phyloP scores from a whole-genome alignment of 2,797 vertebrate species.

The Ptychobarbus kaznakovi region DNA sequence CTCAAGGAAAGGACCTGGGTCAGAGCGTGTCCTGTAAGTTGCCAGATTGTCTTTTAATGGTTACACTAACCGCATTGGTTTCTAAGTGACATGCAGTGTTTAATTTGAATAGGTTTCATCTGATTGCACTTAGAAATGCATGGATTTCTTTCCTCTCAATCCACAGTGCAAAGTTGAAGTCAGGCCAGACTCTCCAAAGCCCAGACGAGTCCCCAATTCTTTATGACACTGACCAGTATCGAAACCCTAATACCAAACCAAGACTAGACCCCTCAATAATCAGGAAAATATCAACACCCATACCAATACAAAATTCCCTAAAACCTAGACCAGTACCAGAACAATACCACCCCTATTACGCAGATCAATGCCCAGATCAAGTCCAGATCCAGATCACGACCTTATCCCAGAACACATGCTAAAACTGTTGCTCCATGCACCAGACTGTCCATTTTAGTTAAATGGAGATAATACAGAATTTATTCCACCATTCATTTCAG shows the following conservation, averaged over 20 bases:
- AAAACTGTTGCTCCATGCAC: background rate
- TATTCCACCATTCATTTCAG: background rate
- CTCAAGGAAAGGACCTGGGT: constrained; percentile 64
- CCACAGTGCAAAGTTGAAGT: background rate
- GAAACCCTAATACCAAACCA: background rate
- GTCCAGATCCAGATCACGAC: background rate
- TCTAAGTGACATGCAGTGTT: background rate
- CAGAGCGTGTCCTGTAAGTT: constrained; percentile 70
- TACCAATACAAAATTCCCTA: background rate
- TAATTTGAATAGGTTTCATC: background rate
- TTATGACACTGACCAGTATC: background rate
- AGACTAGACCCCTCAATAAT: background rate
- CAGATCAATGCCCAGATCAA: background rate
- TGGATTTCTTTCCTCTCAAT: background rate
- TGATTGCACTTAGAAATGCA: constrained; percentile 25
- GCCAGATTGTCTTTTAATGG: background rate
- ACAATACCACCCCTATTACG: background rate
- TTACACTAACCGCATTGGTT: constrained; percentile 22
- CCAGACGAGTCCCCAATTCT: background rate
- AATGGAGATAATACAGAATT: background rate
- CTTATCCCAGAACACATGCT: background rate
- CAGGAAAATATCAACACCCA: background rate
- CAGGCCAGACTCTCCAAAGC: background rate
- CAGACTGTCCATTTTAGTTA: background rate
- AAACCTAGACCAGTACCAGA: background rate